Evolutionary conservation across 2,888 invertebrate species (phyloP), one percentile per base, ranked within the genome.

Genomic region (Cantharis rustica): DNA sequence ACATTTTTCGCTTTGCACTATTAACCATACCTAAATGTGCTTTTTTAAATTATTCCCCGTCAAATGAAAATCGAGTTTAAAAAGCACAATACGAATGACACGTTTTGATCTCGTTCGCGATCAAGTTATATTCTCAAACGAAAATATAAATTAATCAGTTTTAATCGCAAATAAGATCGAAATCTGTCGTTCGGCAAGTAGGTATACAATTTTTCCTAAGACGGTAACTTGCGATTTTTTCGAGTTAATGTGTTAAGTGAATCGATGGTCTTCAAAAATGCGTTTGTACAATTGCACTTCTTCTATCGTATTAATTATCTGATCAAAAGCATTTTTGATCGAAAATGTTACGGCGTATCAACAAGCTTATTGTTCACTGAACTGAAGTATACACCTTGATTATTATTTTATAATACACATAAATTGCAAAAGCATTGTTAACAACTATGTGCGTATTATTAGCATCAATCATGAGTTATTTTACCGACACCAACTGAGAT

Each of bases 391-490:
- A 47, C 47, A 47, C 47, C 47, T 47, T 47, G 47, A 47, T 47
- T 47, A 47, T 47, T 47, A 47, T 47, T 47, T 47, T 47, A 47
- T 47, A 47, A 47, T 47, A 47, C 47, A 47, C 47, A 47, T 66
- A 23, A 17, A 66, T 66, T 20, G 64, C 23, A 23, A 66, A 66
- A 66, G 23, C 64, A 66, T 66, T 66, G 64, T 66, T 66, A 66
- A 66, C 64, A 66, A 66, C 16, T 66, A 23, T 20, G 64, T 63
- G 64, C 73, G 71, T 74, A 77, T 77, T 83, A 84, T 82, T 82
- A 79, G 84, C 85, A 85, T 85, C 85, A 85, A 85, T 86, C 85
- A 85, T 85, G 83, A 83, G 82, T 20, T 84, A 83, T 85, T 85
- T 85, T 85, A 84, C 82, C 84, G 84, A 82, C 77, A 76, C 74